A percentile compares a stretch with the other conserved stretches of the same genome.
Conservation (phyloP, 2,888 invertebrate genomes). For the Meteorus cinctellus region DNA sequence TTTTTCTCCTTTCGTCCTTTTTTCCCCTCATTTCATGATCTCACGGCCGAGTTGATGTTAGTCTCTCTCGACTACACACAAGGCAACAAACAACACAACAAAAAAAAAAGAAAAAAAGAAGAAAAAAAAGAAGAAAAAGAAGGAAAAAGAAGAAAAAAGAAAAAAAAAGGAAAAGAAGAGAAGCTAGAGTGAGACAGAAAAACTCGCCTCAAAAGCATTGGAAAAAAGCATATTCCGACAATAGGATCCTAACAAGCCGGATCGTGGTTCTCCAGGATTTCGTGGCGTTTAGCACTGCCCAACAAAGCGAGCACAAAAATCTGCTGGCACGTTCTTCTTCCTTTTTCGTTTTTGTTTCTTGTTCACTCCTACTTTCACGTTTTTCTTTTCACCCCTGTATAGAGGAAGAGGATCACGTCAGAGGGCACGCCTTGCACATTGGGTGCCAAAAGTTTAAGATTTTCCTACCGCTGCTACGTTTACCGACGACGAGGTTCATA, state of each 20-base stretch:
- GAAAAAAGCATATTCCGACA: conserved; percentile 58
- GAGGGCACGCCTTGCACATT: conserved; percentile 9
- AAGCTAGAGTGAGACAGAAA: conserved; percentile 44
- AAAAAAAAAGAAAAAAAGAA: conserved; percentile 36
- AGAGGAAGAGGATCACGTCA: not conserved
- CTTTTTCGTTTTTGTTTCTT: conserved; percentile 8
- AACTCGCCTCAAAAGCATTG: conserved; percentile 28
- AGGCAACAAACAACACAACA: conserved; percentile 1
- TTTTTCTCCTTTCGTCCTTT: conserved; percentile 7
- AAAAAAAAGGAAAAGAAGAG: conserved; percentile 41
- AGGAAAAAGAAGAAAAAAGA: conserved; percentile 42
- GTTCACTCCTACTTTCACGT: conserved; percentile 15
- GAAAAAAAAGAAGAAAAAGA: conserved; percentile 41
- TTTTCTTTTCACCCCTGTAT: conserved; percentile 22
- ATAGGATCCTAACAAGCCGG: conserved; percentile 68
- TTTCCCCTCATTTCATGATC: conserved; percentile 34
- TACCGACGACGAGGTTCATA: conserved; percentile 18
- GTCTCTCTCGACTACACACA: conserved; percentile 26
- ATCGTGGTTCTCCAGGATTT: conserved; percentile 59
- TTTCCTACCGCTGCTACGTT: conserved; percentile 38
- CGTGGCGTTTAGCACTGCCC: conserved; percentile 67
- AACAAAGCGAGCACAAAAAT: conserved; percentile 64
- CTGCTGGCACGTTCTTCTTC: conserved; percentile 52
- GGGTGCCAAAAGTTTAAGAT: conserved; percentile 46
- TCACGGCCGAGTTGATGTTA: conserved; percentile 51